Conservation (phyloP, 2,797 vertebrate genomes). For the Rhinichthys osculus region DNA sequence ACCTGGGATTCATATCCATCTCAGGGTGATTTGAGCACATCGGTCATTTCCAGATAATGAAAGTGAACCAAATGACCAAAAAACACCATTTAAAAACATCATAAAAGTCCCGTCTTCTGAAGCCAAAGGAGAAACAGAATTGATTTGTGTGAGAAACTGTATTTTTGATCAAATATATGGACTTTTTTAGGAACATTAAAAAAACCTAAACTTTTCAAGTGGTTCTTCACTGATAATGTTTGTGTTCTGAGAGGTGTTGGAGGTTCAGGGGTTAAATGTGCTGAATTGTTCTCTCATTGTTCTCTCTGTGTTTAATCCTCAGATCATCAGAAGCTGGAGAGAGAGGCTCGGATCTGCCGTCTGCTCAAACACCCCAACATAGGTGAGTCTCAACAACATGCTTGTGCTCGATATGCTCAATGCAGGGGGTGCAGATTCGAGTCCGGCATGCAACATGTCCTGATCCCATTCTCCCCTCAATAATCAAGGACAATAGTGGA, state of each 20-base stretch:
- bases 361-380: constrained; percentile 98
- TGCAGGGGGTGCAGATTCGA: background rate
- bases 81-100: background rate
- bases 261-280: background rate
- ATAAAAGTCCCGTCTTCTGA: background rate
- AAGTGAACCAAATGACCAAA: background rate
- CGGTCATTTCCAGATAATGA: background rate
- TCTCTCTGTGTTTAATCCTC: constrained; percentile 57
- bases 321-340: constrained; percentile 99
- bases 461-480: background rate
- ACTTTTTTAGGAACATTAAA: background rate
- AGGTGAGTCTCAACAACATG: constrained; percentile 79
- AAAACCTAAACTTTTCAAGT: background rate
- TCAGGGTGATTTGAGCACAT: constrained; percentile 1
- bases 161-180: background rate
- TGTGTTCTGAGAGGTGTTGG: background rate
- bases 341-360: constrained; percentile 97
- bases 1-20: background rate
- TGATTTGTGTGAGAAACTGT: too few relatives aligned
- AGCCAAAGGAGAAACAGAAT: background rate
- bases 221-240: background rate
- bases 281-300: constrained; percentile 29
- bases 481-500: background rate
- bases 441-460: background rate
- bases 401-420: background rate